Conservation (phyloP, 2,888 invertebrate genomes). For the Orthosia gothica region DNA sequence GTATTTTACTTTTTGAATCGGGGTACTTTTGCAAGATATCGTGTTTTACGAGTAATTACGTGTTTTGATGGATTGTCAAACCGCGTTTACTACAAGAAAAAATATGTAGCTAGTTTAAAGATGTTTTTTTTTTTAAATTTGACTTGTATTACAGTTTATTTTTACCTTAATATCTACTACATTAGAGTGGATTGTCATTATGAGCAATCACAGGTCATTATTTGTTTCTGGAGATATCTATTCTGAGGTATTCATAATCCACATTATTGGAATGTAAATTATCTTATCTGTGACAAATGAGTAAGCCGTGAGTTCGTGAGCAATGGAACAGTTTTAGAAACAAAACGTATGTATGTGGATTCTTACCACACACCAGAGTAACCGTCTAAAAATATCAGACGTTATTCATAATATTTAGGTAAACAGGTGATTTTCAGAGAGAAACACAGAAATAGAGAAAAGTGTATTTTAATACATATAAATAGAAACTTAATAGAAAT, state of each 20-base stretch:
- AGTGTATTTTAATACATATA: constrained; percentile 18
- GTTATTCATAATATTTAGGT: constrained; percentile 14
- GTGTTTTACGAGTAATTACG: too few species aligned
- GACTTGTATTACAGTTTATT: too few species aligned
- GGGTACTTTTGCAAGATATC: too few species aligned
- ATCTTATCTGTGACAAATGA: background rate
- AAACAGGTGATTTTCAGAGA: background rate
- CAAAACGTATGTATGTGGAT: background rate
- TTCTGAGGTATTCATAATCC: background rate
- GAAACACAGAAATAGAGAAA: constrained; percentile 1
- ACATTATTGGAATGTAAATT: background rate
- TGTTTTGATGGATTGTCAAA: too few species aligned
- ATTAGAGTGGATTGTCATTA: background rate
- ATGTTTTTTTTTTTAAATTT: too few species aligned
- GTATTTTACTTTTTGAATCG: too few species aligned
- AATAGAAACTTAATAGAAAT: constrained; percentile 41
- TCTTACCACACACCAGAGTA: constrained; percentile 16
- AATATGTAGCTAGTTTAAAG: too few species aligned
- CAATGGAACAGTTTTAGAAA: constrained; percentile 16
- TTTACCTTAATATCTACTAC: too few species aligned
- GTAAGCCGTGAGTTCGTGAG: constrained; percentile 2
- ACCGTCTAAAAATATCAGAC: constrained; percentile 38
- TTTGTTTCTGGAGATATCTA: background rate
- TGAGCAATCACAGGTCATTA: background rate
- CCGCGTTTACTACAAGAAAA: too few species aligned